These are phyloP conservation scores for Thymelicus acteon DNA, from an alignment of 2,888 invertebrate species.

Conservation along the genomic window DNA sequence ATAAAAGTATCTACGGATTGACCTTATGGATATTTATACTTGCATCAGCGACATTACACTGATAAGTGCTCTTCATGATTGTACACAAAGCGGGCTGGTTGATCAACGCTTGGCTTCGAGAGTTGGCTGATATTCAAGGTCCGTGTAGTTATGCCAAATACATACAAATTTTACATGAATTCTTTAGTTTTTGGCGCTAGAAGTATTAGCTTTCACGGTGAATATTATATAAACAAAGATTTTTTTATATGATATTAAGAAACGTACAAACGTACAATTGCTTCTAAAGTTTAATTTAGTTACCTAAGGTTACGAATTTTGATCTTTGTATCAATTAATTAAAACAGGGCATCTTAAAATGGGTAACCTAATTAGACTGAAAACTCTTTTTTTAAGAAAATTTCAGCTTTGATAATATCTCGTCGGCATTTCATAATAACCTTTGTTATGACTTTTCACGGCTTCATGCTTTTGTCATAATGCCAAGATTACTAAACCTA, in stretches of 20 bases:
- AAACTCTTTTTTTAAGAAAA: no score
- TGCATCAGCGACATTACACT: background rate
- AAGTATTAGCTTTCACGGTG: no score
- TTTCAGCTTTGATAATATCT: background rate
- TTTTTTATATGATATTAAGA: no score
- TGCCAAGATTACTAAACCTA: constrained; percentile 1
- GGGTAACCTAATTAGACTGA: no score
- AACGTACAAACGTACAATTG: no score
- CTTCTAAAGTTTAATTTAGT: no score
- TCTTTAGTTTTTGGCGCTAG: background rate
- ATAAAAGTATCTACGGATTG: no score
- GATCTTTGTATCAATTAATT: no score
- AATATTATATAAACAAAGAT: no score
- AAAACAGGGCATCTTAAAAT: no score
- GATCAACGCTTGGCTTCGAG: constrained; percentile 6
- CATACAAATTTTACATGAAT: background rate
- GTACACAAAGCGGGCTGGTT: constrained; percentile 8
- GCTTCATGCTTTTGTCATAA: constrained; percentile 9
- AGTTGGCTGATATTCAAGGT: constrained; percentile 27
- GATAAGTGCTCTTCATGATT: background rate
- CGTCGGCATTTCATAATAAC: background rate
- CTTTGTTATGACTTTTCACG: no score
- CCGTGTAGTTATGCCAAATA: constrained; percentile 9
- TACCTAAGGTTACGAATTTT: no score
- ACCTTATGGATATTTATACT: background rate